Conservation (phyloP, 2,113 vertebrate species). For the Cyphomyrus discorhynchus region DNA sequence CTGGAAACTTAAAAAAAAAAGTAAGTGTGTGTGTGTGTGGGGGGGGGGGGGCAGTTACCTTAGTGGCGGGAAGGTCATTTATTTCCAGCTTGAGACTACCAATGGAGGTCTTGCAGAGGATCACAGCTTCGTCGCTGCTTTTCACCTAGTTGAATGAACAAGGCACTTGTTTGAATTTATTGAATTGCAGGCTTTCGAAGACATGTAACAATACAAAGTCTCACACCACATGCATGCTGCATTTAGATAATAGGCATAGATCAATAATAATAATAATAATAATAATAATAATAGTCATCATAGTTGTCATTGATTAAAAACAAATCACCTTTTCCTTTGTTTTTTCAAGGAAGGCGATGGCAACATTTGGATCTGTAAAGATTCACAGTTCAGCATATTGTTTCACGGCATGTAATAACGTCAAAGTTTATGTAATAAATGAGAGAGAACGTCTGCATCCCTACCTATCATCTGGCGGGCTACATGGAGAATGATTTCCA, state of each 20-base stretch:
- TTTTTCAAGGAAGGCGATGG: slow-evolving; percentile 91
- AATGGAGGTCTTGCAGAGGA: slow-evolving; percentile 88
- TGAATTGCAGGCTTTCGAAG: not conserved
- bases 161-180: not conserved
- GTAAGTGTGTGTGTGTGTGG: too few species aligned
- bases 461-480: slow-evolving; percentile 87
- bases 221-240: not conserved
- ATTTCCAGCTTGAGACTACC: slow-evolving; percentile 90
- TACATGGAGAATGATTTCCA: slow-evolving; percentile 91
- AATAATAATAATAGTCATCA: not conserved
- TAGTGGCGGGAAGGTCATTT: slow-evolving; percentile 87
- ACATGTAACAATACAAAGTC: slow-evolving; percentile 41
- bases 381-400: not conserved
- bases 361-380: slow-evolving; percentile 75
- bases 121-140: slow-evolving; percentile 86
- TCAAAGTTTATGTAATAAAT: not conserved
- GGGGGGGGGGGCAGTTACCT: slow-evolving; percentile 58
- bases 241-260: not conserved
- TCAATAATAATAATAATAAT: not conserved
- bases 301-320: not conserved
- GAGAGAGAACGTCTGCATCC: not conserved
- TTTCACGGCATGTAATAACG: not conserved
- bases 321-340: slow-evolving; percentile 83
- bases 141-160: slow-evolving; percentile 69
- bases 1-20: not conserved